Base-by-base conservation (phyloP, 2,888 invertebrate species). In the Athalia cordata region DNA sequence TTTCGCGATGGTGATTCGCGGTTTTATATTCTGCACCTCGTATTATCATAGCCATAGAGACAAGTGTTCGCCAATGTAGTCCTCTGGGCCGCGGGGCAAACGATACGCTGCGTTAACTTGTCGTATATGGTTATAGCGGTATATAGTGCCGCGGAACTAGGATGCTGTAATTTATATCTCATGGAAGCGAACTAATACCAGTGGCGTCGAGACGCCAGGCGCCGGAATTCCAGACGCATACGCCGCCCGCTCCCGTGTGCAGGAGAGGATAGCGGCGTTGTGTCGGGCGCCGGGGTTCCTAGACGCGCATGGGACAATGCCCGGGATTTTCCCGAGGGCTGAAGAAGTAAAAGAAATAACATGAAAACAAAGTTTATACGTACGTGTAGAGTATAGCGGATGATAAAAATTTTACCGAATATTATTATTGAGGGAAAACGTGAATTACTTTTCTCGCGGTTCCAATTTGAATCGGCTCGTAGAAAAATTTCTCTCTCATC, bases 241-340 rank as follows among this genome's bases (percentile, higher is more conserved):
- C 29, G 29, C 29, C 29, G 29, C 29, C 29, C 29, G 29, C 29
- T 29, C 29, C 29, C 29, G 29, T 29, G 29, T 29, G 29, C n/a
- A n/a, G n/a, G 29, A 29, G 29, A 29, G 43, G 72, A n/a, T 55
- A 55, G 84, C 68, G 84, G 84, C 81, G 81, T 75, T 76, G 50
- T 72, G 79, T 78, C 76, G 82, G 86, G 86, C 86, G 87, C 87
- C 87, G 83, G 72, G 80, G 81, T 80, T 86, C 87, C 87, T 87
- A 87, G 87, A 87, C 87, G 83, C 82, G 80, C 29, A 29, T 29
- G 82, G 86, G 86, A 86, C 86, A 85, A 86, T 86, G 86, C 84
- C 87, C 87, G 83, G 79, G 67, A 61, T 59, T 72, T 72, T 72
- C 72, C 72, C 59, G 4, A 9, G 45, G 45, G 5, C 13, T 62